A percentile compares a stretch with the other conserved stretches of the same genome.
Conservation (phyloP, 2,797 vertebrate species). For the Notamacropus eugenii region DNA sequence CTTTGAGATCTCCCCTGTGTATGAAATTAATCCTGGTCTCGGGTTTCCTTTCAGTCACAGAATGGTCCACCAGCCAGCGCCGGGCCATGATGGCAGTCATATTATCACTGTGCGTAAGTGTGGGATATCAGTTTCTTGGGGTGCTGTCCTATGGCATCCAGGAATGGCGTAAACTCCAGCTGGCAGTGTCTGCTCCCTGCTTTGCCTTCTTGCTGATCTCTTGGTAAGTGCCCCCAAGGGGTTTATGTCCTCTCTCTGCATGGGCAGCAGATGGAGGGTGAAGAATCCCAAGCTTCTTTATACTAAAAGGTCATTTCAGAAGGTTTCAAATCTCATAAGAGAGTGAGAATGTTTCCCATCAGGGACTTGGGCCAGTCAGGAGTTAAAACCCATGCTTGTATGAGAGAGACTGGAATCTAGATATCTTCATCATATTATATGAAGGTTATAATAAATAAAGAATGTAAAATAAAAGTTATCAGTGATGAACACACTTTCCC, state of each 20-base stretch:
- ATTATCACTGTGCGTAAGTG: slow-evolving; percentile 83
- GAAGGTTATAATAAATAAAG: not conserved
- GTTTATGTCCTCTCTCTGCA: too few relatives aligned
- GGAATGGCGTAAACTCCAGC: slow-evolving; percentile 88
- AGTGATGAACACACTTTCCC: not conserved
- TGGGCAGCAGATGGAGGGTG: too few relatives aligned
- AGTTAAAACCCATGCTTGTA: not conserved
- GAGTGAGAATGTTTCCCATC: too few relatives aligned
- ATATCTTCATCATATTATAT: not conserved
- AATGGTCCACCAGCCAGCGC: slow-evolving; percentile 85
- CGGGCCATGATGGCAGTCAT: slow-evolving; percentile 84
- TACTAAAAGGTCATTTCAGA: too few relatives aligned
- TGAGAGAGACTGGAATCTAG: not conserved
- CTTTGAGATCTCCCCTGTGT: not conserved
- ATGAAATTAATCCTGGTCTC: not conserved
- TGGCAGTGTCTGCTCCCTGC: slow-evolving; percentile 75
- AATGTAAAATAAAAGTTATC: not conserved
- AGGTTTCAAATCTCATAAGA: too few relatives aligned
- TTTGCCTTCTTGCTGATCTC: too few relatives aligned
- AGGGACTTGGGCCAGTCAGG: not conserved
- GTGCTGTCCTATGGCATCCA: slow-evolving; percentile 86
- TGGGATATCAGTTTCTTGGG: slow-evolving; percentile 86
- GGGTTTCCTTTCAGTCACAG: not conserved
- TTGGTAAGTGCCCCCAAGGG: too few relatives aligned
- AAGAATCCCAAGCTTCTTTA: too few relatives aligned